phyloP scores from a whole-genome alignment of 1,140 invertebrate species.

The Bombus soroeensis region DNA sequence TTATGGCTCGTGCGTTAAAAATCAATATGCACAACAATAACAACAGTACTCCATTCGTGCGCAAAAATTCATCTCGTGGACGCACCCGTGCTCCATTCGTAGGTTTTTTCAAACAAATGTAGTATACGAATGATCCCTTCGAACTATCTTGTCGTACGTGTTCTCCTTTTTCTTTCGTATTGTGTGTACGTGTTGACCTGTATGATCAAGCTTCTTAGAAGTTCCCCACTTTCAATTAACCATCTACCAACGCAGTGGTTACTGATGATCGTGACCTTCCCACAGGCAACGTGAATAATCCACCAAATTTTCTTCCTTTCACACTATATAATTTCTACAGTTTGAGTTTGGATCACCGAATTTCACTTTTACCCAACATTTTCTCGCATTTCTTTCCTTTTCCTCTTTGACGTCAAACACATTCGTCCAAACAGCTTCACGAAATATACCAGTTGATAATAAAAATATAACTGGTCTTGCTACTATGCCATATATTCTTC shows the following conservation, averaged over 20 bases:
- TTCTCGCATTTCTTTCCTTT: slow-evolving; percentile 33
- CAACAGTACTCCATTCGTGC: slow-evolving; percentile 47
- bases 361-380: slow-evolving; percentile 67
- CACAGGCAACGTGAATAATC: slow-evolving; percentile 22
- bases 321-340: neutral
- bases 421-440: slow-evolving; percentile 23
- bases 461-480: slow-evolving; percentile 52
- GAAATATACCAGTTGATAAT: slow-evolving; percentile 41
- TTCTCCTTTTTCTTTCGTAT: slow-evolving; percentile 26
- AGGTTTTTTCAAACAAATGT: slow-evolving; percentile 28
- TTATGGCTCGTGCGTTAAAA: slow-evolving; percentile 64
- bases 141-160: slow-evolving; percentile 11
- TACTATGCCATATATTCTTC: slow-evolving; percentile 38
- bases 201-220: slow-evolving; percentile 30
- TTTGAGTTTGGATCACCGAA: slow-evolving; percentile 47
- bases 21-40: slow-evolving; percentile 75
- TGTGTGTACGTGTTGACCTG: slow-evolving; percentile 37
- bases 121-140: slow-evolving; percentile 41
- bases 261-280: slow-evolving; percentile 48
- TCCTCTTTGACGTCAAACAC: slow-evolving; percentile 31
- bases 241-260: slow-evolving; percentile 36
- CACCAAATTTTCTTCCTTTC: slow-evolving; percentile 20
- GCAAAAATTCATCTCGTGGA: slow-evolving; percentile 48
- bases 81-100: slow-evolving; percentile 67
- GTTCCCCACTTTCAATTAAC: slow-evolving; percentile 50